Conservation (phyloP, 2,113 vertebrate genomes). For the Brachyistius frenatus region DNA sequence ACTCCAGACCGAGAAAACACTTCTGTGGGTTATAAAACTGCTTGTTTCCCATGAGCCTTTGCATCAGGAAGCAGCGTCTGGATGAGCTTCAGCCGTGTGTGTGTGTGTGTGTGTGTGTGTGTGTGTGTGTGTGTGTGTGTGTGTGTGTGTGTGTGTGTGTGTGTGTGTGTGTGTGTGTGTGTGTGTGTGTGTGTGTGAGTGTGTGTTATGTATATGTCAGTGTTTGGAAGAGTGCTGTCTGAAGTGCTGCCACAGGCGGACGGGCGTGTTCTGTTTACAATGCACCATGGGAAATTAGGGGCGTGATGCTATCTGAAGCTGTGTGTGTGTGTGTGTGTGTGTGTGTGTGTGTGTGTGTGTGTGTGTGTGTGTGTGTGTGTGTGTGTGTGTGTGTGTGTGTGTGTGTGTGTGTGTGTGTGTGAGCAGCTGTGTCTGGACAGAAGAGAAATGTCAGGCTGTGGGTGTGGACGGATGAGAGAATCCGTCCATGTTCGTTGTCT, state of each 20-base stretch:
- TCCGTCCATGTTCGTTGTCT: slow-evolving; percentile 37
- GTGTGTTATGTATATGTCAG: slow-evolving; percentile 9
- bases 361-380: slow-evolving; percentile 7
- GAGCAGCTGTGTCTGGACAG: slow-evolving; percentile 49
- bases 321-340: neutral
- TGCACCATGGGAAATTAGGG: slow-evolving; percentile 73
- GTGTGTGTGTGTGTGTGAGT: neutral
- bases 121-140: slow-evolving; percentile 41
- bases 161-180: neutral
- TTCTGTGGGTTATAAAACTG: slow-evolving; percentile 43
- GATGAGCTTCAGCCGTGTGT: slow-evolving; percentile 57
- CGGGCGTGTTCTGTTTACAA: slow-evolving; percentile 76
- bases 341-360: slow-evolving; percentile 36
- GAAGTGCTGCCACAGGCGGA: slow-evolving; percentile 70
- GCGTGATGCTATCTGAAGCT: slow-evolving; percentile 54
- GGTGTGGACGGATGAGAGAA: slow-evolving; percentile 56
- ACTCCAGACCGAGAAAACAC: slow-evolving; percentile 9
- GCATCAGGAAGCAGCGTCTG: slow-evolving; percentile 57
- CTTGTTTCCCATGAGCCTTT: slow-evolving; percentile 47
- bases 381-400: slow-evolving; percentile 34
- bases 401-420: neutral
- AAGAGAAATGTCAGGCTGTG: slow-evolving; percentile 51
- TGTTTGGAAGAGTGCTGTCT: slow-evolving; percentile 51
- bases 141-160: slow-evolving; percentile 32
- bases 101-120: slow-evolving; percentile 40